phyloP scores from a whole-genome alignment of 2,888 invertebrate species.

The Antheraea yamamai region DNA sequence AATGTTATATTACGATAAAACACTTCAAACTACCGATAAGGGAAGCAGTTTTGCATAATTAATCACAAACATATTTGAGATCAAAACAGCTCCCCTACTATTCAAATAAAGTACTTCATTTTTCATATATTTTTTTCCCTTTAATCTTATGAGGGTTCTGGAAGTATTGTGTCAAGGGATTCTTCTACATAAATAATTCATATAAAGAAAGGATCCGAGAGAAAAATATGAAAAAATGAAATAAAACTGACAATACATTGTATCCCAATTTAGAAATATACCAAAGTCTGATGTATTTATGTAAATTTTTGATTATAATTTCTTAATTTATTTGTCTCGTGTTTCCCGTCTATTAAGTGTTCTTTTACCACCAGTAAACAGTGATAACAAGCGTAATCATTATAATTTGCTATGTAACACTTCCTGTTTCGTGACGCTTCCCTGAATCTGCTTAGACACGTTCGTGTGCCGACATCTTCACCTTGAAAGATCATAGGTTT shows the following conservation, averaged over 20 bases:
- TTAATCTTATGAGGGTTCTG: constrained; percentile 54
- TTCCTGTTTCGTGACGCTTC: constrained; percentile 72
- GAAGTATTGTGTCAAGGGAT: constrained; percentile 62
- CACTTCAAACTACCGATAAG: not conserved
- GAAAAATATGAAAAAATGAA: constrained; percentile 37
- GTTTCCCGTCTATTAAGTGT: not conserved
- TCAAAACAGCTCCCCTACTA: constrained; percentile 39
- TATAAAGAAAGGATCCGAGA: constrained; percentile 51
- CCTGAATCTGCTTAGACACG: constrained; percentile 67
- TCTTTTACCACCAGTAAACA: not conserved
- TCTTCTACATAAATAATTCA: constrained; percentile 68
- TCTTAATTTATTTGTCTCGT: not conserved
- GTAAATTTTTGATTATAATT: not conserved
- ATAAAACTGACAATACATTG: not conserved
- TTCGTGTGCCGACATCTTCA: constrained; percentile 72
- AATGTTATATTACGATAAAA: not conserved
- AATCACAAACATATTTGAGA: constrained; percentile 31
- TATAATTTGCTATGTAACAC: constrained; percentile 53
- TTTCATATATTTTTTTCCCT: constrained; percentile 46
- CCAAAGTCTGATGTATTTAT: not conserved
- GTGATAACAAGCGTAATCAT: not conserved
- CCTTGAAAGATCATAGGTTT: constrained; percentile 70
- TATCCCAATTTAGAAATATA: not conserved
- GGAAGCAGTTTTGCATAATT: constrained; percentile 27
- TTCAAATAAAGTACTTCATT: constrained; percentile 35